Evolutionary conservation across 2,888 invertebrate genomes (phyloP), one percentile per base, ranked within the genome.

Genomic region (Eupithecia tripunctaria): DNA sequence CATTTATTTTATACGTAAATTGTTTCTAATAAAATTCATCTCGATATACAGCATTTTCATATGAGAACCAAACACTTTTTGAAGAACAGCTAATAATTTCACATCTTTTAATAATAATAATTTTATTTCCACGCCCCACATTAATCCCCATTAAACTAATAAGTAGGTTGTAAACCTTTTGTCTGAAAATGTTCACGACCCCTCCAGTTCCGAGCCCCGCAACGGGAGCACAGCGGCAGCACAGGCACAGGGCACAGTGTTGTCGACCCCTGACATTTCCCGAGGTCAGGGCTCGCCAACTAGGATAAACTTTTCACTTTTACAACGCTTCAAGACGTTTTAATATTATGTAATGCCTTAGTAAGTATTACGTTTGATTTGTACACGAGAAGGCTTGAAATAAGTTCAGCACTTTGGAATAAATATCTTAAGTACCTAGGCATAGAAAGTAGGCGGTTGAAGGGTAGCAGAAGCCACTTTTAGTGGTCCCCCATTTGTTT

Each of bases 181-280:
- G 66, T 47, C 29, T 8, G 27, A 21, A 51, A 15, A 38, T 56
- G 27, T 43, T 29, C 62, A 65, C 72, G 25, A 65, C 64, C 27
- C 14, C 36, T 73, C 59, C 64, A 73, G 47, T 71, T 71, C 62
- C 41, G 18, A 27, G 29, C 60, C 59, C 56, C 60, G 68, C 29
- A 68, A 68, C 60, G 47, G 68, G 70, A 60, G 47, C 70, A 47
- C 29, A 67, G 74, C 47, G 73, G 68, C 70, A 70, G 70, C 67
- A 67, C 73, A 25, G 63, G 60, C 64, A 14, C 63, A 38, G 64
- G 64, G 64, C 64, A 38, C 64, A 72, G 71, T 77, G 78, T 76
- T 79, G 78, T 51, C 78, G 83, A 84, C 82, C 85, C 72, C 82
- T 85, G 85, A 82, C 85, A 84, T 84, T 83, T 82, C 69, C 70